These are phyloP conservation scores for Artemia sp. DNA, from an alignment of 2,888 invertebrate genomes.

Conservation along the genomic window DNA sequence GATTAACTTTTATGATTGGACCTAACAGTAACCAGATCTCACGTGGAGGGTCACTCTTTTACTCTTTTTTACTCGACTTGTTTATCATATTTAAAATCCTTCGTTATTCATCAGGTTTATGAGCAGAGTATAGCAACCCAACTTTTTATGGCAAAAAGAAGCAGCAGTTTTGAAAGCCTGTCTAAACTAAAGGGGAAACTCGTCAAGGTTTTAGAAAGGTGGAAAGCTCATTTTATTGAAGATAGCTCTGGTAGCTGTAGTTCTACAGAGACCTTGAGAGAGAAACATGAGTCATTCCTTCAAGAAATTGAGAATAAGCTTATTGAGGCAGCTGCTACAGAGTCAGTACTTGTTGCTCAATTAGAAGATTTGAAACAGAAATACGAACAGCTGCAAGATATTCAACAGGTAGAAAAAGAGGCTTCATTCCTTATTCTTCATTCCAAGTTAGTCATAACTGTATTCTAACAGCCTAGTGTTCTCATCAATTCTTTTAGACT, in stretches of 20 bases:
- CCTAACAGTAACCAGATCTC: too few relatives aligned
- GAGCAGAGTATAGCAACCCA: neutral
- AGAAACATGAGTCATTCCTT: neutral
- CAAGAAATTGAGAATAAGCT: slow-evolving; percentile 2
- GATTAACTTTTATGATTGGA: too few relatives aligned
- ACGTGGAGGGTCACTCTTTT: too few relatives aligned
- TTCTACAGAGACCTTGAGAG: neutral
- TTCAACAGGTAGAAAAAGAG: neutral
- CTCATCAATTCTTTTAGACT: too few relatives aligned
- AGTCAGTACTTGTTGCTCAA: slow-evolving; percentile 2
- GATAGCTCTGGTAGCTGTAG: slow-evolving; percentile 3
- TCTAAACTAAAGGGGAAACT: slow-evolving; percentile 12
- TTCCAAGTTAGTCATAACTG: too few relatives aligned
- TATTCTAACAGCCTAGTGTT: too few relatives aligned
- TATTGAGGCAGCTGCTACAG: slow-evolving; percentile 1
- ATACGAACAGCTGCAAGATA: slow-evolving; percentile 7
- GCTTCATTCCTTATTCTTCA: too few relatives aligned
- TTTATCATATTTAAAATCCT: too few relatives aligned
- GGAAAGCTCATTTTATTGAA: neutral
- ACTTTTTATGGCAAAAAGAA: slow-evolving; percentile 14
- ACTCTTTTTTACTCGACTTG: too few relatives aligned
- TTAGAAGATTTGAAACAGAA: slow-evolving; percentile 2
- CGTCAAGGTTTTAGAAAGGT: neutral
- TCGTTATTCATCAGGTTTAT: too few relatives aligned
- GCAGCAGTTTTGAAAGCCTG: slow-evolving; percentile 7